Percentiles rank a stretch among this genome's conserved stretches.
Evolutionary conservation across 2,888 invertebrate genomes (phyloP).

Genomic region (Campoplex nolae): DNA sequence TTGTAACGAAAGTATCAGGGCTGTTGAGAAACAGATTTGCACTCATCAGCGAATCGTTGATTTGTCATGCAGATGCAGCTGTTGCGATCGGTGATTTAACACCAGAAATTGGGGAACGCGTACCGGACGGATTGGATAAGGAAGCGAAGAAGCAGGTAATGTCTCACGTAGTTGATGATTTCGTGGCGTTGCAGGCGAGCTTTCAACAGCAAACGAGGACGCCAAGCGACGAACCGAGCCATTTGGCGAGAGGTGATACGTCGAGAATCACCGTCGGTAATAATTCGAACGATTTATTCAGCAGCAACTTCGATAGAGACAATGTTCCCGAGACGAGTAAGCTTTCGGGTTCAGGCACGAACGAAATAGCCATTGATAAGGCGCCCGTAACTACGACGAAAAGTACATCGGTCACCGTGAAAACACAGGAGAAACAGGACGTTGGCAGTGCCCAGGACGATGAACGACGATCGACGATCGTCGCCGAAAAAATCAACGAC

Average conservation of each 20-base stretch:
- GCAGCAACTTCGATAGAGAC: constrained; percentile 70
- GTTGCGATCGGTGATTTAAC: constrained; percentile 75
- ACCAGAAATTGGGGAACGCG: constrained; percentile 76
- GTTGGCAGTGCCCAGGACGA: background rate
- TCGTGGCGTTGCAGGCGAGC: constrained; percentile 81
- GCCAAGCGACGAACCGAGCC: constrained; percentile 69
- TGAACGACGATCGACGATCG: constrained; percentile 2
- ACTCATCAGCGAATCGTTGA: background rate
- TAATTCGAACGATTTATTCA: constrained; percentile 77
- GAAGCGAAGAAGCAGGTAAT: constrained; percentile 84
- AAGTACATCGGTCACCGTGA: constrained; percentile 56
- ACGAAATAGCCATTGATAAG: background rate
- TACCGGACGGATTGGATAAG: constrained; percentile 75
- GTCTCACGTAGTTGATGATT: constrained; percentile 80
- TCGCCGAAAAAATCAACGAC: background rate
- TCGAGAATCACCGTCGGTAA: constrained; percentile 71
- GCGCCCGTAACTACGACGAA: constrained; percentile 33
- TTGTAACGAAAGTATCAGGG: background rate
- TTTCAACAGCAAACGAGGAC: constrained; percentile 80
- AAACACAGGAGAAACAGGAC: constrained; percentile 68
- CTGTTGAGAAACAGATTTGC: background rate
- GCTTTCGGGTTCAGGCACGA: constrained; percentile 1
- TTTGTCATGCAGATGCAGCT: constrained; percentile 75
- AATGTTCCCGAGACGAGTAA: constrained; percentile 33
- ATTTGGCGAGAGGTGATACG: constrained; percentile 73